Base-by-base conservation (phyloP, 2,888 invertebrate genomes). In the Spilosoma lubricipeda region DNA sequence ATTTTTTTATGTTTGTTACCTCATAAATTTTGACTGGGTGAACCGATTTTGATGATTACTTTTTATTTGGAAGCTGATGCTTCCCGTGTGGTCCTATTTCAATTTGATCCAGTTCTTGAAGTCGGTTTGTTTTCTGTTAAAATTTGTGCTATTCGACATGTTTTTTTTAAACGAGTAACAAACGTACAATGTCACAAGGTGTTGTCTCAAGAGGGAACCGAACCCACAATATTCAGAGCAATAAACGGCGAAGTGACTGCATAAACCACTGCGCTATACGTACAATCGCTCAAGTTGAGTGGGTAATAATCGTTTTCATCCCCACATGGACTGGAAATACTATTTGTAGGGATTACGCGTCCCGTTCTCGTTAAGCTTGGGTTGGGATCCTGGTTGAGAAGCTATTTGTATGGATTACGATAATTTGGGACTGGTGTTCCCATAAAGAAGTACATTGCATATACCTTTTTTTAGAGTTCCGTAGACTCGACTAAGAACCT, bases 331-430 rank as follows among this genome's bases (percentile, higher is more conserved):
- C 45, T 36, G 39, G 39, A 48, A 72, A 48, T n/a, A 15, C 69
- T 27, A 75, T 75, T 72, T 72, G 70, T 75, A 75, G 67, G 66
- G 69, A 69, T 75, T 72, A 75, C 33, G 48, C 39, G 59, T 39
- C 65, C 71, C 74, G 64, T 63, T 33, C 20, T n/a, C 7, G 27
- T 66, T 69, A 72, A 69, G 65, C 69, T 69, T 59, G 59, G 72
- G 69, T 70, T 59, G 33, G 52, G 39, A 59, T 52, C 69, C 64
- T 15, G 73, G 59, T n/a, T 70, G 56, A 36, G 63, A 9, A 45
- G 52, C 71, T 36, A 75, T 75, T 75, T 72, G 72, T 66, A 70
- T 66, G 66, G 75, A 72, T 72, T 75, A 72, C 18, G 59, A 39
- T 36, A 48, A 73, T 63, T 63, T 72, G 70, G n/a, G 66, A 13